Conservation (phyloP, 2,797 vertebrate species). For the Platalea minor region DNA sequence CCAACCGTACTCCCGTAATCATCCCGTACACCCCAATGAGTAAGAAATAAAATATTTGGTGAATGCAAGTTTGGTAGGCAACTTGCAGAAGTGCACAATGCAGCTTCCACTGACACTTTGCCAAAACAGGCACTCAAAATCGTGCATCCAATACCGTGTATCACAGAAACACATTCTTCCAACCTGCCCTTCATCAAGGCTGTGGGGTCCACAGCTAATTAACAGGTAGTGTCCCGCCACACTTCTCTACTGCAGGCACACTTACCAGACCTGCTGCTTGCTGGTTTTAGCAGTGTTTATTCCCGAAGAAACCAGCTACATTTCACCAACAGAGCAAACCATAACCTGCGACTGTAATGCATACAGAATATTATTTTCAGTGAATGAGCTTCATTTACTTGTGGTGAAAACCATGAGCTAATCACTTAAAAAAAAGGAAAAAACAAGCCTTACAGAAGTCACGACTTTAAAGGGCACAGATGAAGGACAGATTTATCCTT, state of each 20-base stretch:
- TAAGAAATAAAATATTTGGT: not conserved
- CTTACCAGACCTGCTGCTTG: not conserved
- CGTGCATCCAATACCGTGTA: too few relatives aligned
- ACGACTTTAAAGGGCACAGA: not conserved
- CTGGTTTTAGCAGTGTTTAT: not conserved
- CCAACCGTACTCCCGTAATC: accelerated
- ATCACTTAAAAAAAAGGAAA: not conserved
- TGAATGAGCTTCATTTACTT: not conserved
- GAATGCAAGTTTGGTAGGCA: not conserved
- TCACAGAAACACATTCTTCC: not conserved
- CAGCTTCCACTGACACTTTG: not conserved
- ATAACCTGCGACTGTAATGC: not conserved
- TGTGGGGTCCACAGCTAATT: not conserved
- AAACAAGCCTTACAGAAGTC: not conserved
- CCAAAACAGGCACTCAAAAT: accelerated
- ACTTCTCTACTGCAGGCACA: not conserved
- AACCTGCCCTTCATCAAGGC: not conserved
- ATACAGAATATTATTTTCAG: not conserved
- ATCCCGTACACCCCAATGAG: not conserved
- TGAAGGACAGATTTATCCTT: not conserved
- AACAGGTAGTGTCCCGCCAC: not conserved
- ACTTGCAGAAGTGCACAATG: not conserved
- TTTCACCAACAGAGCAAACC: not conserved
- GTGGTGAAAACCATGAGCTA: not conserved
- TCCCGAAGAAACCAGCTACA: not conserved